These are phyloP conservation scores for Cheilosia soror DNA, from an alignment of 2,888 invertebrate genomes.

Conservation along the genomic window DNA sequence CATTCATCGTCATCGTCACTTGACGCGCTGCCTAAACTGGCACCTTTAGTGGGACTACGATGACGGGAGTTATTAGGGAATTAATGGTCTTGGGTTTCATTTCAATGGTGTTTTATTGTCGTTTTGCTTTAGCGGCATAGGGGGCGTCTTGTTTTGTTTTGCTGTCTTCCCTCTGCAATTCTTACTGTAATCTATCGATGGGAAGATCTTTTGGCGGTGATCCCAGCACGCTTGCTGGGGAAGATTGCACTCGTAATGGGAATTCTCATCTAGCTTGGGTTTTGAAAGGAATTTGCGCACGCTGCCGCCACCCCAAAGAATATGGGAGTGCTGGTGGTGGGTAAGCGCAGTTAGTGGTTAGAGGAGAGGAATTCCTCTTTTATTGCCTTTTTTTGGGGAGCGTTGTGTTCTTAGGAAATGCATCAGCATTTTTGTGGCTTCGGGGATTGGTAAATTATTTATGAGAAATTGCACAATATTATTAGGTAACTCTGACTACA, in stretches of 20 bases:
- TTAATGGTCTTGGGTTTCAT: slow-evolving; percentile 40
- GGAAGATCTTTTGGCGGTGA: slow-evolving; percentile 63
- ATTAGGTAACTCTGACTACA: neutral
- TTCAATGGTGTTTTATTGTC: slow-evolving; percentile 9
- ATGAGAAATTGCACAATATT: slow-evolving; percentile 16
- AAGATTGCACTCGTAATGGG: slow-evolving; percentile 69
- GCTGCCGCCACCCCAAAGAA: slow-evolving; percentile 13
- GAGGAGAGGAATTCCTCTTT: slow-evolving; percentile 21
- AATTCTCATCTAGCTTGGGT: slow-evolving; percentile 44
- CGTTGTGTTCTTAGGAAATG: slow-evolving; percentile 15
- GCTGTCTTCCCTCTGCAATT: slow-evolving; percentile 1
- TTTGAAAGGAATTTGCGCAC: slow-evolving; percentile 47
- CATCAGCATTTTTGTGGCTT: slow-evolving; percentile 61
- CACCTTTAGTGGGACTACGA: slow-evolving; percentile 14
- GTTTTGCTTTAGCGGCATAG: neutral
- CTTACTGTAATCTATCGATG: slow-evolving; percentile 47
- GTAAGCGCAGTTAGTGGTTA: slow-evolving; percentile 32
- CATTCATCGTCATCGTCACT: slow-evolving; percentile 44
- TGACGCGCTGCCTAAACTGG: slow-evolving; percentile 41
- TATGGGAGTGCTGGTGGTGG: slow-evolving; percentile 31
- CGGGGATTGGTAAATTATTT: slow-evolving; percentile 35
- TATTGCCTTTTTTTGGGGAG: slow-evolving; percentile 17
- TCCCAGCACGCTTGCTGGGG: slow-evolving; percentile 57
- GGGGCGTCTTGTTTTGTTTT: neutral
- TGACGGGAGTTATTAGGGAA: slow-evolving; percentile 47